These are phyloP conservation scores for Synergus umbraculus DNA, from an alignment of 2,888 invertebrate genomes.

Conservation along the genomic window DNA sequence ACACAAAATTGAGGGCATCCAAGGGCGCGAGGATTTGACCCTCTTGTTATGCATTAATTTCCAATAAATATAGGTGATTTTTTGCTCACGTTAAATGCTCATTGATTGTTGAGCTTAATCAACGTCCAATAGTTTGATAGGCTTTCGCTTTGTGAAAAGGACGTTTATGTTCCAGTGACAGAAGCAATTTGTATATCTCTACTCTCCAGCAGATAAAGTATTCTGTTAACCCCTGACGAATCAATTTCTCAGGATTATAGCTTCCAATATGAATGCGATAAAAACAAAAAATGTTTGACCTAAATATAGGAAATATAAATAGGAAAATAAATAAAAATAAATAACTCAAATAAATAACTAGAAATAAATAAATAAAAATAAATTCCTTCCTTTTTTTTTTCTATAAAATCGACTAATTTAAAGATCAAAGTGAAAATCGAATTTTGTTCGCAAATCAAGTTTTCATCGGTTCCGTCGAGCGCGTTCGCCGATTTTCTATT, in stretches of 20 bases:
- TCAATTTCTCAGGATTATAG: background rate
- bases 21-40: background rate
- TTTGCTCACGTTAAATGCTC: slow-evolving; percentile 1
- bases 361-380: no score
- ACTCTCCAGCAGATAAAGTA: background rate
- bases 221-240: background rate
- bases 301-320: background rate
- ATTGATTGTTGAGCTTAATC: slow-evolving; percentile 54
- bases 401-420: background rate
- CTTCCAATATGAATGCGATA: background rate
- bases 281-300: background rate
- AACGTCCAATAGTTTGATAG: slow-evolving; percentile 58
- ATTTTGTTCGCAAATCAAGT: slow-evolving; percentile 1
- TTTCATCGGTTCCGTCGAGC: slow-evolving; percentile 15
- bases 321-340: no score
- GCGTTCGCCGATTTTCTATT: background rate
- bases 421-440: slow-evolving; percentile 9
- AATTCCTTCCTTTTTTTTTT: no score
- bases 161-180: slow-evolving; percentile 56
- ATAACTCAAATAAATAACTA: no score
- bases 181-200: slow-evolving; percentile 53
- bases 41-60: slow-evolving; percentile 27
- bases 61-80: slow-evolving; percentile 19
- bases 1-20: background rate
- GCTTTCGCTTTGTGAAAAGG: slow-evolving; percentile 47